Base-by-base conservation (phyloP, 2,888 invertebrate genomes). In the Carterocephalus palaemon region DNA sequence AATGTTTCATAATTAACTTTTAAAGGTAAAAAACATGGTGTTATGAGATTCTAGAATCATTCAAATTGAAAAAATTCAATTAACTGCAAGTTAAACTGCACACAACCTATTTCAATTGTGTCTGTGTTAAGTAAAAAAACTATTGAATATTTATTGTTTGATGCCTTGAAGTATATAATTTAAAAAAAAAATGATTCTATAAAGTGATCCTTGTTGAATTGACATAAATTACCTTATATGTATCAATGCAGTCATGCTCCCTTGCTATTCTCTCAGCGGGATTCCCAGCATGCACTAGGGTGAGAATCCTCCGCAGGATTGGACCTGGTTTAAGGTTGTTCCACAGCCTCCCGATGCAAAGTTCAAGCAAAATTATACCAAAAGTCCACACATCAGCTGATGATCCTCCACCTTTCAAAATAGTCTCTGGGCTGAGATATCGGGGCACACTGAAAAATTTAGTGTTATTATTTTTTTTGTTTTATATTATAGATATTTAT, bases 371-470 rank as follows among this genome's bases (percentile, higher is more conserved):
- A 47, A 98, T 91, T 47, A 99, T 92, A n/a, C 97, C 99, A 48
- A 97, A 82, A 1, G 96, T 92, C 99, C 99, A 99, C 16, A 97
- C 89, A 78, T 99, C 99, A 9, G 92, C 92, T 72, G 95, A 93
- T 0, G 92, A 90, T 34, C 94, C 93, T 38, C 90, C 89, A 15
- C 90, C 90, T 38, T 89, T 89, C 2, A 94, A 67, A 57, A 95
- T 91, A 22, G 93, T 90, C 81, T 96, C 96, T 0, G 96, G 96
- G 12, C 96, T 92, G 51, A 92, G 89, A 64, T 95, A 96, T 56
- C 91, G 91, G 38, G 94, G 91, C 58, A 92, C 89, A 4, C 94
- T 94, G 62, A 29, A 88, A 78, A 22, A 46, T 15, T 59, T 36
- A 43, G 43, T 38, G 2, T 23, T 32, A 36, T n/a, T 19, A 50